A percentile compares a stretch with the other conserved stretches of the same genome.
These are phyloP conservation scores for Sander vitreus DNA, from an alignment of 2,113 vertebrate genomes.

Conservation along the genomic window DNA sequence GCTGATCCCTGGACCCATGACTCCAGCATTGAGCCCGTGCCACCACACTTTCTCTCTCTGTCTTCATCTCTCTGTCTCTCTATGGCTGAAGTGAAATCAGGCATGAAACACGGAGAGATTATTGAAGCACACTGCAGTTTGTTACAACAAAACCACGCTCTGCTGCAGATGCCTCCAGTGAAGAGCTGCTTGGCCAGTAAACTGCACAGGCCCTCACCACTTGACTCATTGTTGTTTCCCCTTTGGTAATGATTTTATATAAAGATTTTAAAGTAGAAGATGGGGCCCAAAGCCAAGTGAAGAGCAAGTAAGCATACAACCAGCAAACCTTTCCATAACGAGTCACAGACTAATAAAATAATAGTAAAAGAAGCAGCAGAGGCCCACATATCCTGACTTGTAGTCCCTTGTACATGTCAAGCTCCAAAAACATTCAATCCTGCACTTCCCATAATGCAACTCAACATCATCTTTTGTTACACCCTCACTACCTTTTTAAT, in stretches of 20 bases:
- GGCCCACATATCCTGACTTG: background rate
- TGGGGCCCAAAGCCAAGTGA: slow-evolving; percentile 7
- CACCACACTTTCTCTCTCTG: slow-evolving; percentile 27
- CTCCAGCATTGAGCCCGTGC: slow-evolving; percentile 23
- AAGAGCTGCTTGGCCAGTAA: slow-evolving; percentile 26
- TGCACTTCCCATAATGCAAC: background rate
- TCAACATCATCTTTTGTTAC: background rate
- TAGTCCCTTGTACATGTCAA: background rate
- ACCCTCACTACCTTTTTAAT: background rate
- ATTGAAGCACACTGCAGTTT: slow-evolving; percentile 66
- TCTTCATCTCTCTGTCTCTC: slow-evolving; percentile 35
- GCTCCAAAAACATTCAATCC: background rate
- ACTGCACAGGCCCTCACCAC: slow-evolving; percentile 3
- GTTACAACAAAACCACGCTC: slow-evolving; percentile 49
- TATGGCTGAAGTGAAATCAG: slow-evolving; percentile 52
- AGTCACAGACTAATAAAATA: background rate
- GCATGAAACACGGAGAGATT: slow-evolving; percentile 61
- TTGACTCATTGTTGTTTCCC: slow-evolving; percentile 21
- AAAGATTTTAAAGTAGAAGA: slow-evolving; percentile 29
- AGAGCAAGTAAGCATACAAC: slow-evolving; percentile 18
- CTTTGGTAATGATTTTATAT: slow-evolving; percentile 44
- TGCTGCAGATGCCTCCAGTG: slow-evolving; percentile 42
- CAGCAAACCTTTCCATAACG: slow-evolving; percentile 18
- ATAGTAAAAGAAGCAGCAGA: background rate
- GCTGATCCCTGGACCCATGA: slow-evolving; percentile 14